Base-by-base conservation (phyloP, 2,113 vertebrate species). In the Coturnix japonica region DNA sequence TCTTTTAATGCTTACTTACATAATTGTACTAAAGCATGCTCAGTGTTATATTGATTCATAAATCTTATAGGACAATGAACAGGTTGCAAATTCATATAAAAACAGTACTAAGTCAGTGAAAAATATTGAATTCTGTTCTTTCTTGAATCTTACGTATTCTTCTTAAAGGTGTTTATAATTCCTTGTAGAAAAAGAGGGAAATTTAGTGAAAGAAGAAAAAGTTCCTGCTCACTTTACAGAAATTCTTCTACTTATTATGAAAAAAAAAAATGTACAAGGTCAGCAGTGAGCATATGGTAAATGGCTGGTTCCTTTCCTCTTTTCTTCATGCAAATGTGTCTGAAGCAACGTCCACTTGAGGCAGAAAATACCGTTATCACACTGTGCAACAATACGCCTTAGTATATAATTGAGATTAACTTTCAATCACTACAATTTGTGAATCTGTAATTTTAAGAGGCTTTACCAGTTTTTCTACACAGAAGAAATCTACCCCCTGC, bases 351-450 rank as follows among this genome's bases (percentile, higher is more conserved):
- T 96, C 91, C 78, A 81, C 63, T 93, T 97, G 92, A 94, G 26
- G 54, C 77, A 96, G 91, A 89, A 97, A 97, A 96, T 93, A 75
- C 37, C 49, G 89, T 96, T 94, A 97, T 97, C 96, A 94, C 63
- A 39, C 77, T 70, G 65, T 88, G 33, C 56, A 57, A 83, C 80
- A 94, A 80, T 94, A 92, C 63, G 90, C 57, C 72, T 80, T 75
- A 89, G 53, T 46, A 80, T 93, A n/a, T 97, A 97, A 94, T 91
- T 93, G 93, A 97, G 87, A 96, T 82, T 95, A 96, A 49, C n/a
- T 95, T 95, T 94, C 92, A 97, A 96, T 95, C 72, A 91, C 87
- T 95, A 61, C 92, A 95, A 89, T 96, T 97, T 97, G 83, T 96
- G 77, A 97, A 94, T 96, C 91, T 94, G 91, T 89, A 91, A 79